Conservation (phyloP, 2,888 invertebrate species). For the Sabellastarte sp. region DNA sequence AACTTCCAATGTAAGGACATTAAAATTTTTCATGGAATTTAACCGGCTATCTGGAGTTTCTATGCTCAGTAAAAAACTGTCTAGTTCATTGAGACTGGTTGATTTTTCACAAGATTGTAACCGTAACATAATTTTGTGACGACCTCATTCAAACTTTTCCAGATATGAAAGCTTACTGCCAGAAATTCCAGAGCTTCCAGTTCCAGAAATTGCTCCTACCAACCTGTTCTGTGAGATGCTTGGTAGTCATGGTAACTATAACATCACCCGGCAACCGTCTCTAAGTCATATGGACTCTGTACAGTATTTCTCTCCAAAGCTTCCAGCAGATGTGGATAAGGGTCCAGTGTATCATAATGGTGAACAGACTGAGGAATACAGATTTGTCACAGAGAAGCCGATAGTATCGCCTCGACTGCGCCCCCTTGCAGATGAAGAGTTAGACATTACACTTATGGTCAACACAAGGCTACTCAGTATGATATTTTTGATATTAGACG, state of each 20-base stretch:
- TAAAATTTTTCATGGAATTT: no score
- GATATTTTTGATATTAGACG: slow-evolving; percentile 26
- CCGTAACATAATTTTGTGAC: no score
- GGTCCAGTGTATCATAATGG: not conserved
- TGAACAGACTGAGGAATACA: not conserved
- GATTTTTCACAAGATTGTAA: no score
- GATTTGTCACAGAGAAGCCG: not conserved
- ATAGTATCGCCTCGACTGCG: not conserved
- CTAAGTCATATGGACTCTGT: not conserved
- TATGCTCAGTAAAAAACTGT: no score
- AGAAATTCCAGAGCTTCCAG: not conserved
- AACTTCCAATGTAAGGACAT: no score
- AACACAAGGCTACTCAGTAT: slow-evolving; percentile 22
- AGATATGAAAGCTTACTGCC: no score
- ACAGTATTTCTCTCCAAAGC: not conserved
- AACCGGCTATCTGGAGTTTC: no score
- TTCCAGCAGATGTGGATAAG: not conserved
- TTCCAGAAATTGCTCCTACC: not conserved
- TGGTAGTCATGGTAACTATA: not conserved
- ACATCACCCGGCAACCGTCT: not conserved
- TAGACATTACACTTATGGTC: not conserved
- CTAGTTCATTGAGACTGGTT: no score
- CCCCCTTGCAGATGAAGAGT: not conserved
- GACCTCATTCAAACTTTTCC: no score
- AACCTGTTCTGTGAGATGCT: not conserved